Evolutionary conservation across 2,797 vertebrate genomes (phyloP), one percentile per base, ranked within the genome.

Genomic region (Ceryle rudis): DNA sequence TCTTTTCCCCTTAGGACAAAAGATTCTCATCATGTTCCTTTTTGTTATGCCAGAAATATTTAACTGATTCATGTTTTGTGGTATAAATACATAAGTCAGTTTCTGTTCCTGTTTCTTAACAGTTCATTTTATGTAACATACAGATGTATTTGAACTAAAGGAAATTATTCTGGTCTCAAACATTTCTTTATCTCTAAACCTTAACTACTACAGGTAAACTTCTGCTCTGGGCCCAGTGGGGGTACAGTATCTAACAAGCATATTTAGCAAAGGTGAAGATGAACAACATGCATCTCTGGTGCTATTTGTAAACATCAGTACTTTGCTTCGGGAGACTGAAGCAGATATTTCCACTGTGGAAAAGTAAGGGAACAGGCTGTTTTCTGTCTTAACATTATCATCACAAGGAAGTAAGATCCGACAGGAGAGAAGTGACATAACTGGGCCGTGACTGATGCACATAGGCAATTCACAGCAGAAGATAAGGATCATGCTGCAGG

Each of bases 1-100:
- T 96, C 83, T 94, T 95, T 94, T 74, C 88, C 91, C 91, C 91
- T 74, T 23, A 93, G 95, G 95, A 95, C 93, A 94, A 87, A 93
- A 67, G 80, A 95, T 86, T 89, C 83, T 96, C 88, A 92, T 95
- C 78, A 47, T 49, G 78, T 90, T 95, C 83, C 95, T 93, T 96
- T 95, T 96, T 95, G 60, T 64, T 94, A 47, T 65, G 81, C 91
- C 90, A 95, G 86, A 93, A 94, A 94, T 94, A 93, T 82, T 93
- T 93, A 97, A 96, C 70, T 92, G 91, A 92, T 96, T 96, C 93
- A 80, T 82, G 33, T 73, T 95, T 94, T 94, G 88, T 13, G 51
- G 51, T 86, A 79, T 84, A 86, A 95, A 91, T 86, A 90, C 25
- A 31, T 55, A 86, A 78, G 78, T 82, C 60, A 65, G 31, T 93